Evolutionary conservation across 2,797 vertebrate species (phyloP).

Genomic region (Ctenosaura bakeri): DNA sequence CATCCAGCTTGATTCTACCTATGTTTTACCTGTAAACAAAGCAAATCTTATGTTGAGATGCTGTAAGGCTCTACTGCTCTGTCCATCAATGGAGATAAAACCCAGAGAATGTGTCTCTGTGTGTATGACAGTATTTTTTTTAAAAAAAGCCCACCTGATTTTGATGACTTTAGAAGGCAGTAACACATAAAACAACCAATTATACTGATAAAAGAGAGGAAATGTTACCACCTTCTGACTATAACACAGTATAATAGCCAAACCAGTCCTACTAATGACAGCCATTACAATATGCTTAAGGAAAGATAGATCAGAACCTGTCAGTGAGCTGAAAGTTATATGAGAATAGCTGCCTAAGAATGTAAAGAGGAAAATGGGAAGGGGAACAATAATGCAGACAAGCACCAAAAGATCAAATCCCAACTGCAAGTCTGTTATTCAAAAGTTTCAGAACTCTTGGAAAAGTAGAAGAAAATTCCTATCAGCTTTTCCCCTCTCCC

Average conservation of each 20-base stretch:
- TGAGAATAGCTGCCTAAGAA: not conserved
- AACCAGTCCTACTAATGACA: not conserved
- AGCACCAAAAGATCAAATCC: not conserved
- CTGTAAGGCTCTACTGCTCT: not conserved
- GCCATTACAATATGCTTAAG: slow-evolving; percentile 4
- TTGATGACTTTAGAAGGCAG: not conserved
- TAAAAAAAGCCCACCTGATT: not conserved
- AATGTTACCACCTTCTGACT: not conserved
- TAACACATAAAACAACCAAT: not conserved
- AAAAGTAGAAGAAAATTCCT: slow-evolving; percentile 8
- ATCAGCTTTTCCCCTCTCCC: not conserved
- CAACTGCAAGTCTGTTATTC: slow-evolving; percentile 33
- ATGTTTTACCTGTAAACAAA: not conserved
- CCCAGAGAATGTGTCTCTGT: not conserved
- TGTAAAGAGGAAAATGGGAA: slow-evolving; percentile 35
- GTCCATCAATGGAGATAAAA: not conserved
- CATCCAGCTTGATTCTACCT: not conserved
- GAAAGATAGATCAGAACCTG: not conserved
- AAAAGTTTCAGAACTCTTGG: slow-evolving; percentile 55
- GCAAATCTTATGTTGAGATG: not conserved
- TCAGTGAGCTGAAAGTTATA: not conserved
- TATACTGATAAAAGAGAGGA: not conserved
- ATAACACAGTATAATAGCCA: not conserved
- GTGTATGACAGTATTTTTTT: not conserved
- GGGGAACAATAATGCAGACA: slow-evolving; percentile 8